These are phyloP conservation scores for Andrena haemorrhoa DNA, from an alignment of 2,888 invertebrate genomes.

Conservation along the genomic window DNA sequence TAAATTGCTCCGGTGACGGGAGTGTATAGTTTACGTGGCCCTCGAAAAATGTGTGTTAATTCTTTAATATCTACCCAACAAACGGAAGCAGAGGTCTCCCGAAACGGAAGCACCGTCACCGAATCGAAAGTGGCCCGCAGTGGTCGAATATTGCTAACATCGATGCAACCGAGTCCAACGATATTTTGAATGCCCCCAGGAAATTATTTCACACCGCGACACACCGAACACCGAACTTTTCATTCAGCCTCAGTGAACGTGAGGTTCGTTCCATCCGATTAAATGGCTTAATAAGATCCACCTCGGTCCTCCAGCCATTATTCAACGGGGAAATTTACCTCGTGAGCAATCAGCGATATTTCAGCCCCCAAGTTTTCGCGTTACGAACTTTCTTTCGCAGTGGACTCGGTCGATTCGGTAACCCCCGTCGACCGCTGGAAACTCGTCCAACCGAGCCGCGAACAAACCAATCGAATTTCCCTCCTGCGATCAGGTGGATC, in stretches of 20 bases:
- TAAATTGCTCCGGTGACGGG: too few relatives aligned
- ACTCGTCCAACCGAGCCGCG: slow-evolving; percentile 5
- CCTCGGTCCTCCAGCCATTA: not conserved
- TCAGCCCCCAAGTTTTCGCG: slow-evolving; percentile 41
- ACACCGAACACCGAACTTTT: too few relatives aligned
- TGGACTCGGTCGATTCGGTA: not conserved
- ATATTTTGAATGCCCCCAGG: slow-evolving; percentile 16
- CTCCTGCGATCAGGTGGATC: not conserved
- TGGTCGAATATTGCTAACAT: too few relatives aligned
- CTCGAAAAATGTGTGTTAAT: too few relatives aligned
- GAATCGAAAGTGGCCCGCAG: too few relatives aligned
- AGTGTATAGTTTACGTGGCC: too few relatives aligned
- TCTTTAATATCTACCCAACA: too few relatives aligned
- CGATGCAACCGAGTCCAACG: slow-evolving; percentile 3
- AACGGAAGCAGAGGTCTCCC: too few relatives aligned
- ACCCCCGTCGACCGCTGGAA: slow-evolving; percentile 1
- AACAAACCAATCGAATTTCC: slow-evolving; percentile 20
- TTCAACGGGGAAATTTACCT: slow-evolving; percentile 9
- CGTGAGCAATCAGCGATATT: slow-evolving; percentile 38
- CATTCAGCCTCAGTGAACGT: too few relatives aligned
- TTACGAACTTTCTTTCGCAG: slow-evolving; percentile 46
- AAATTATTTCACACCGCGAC: not conserved
- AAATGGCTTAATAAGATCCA: slow-evolving; percentile 36
- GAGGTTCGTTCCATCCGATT: slow-evolving; percentile 25
- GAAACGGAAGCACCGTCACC: too few relatives aligned